Evolutionary conservation across 1,140 invertebrate genomes (phyloP), one percentile per base, ranked within the genome.

Genomic region (Glomeris maerens): DNA sequence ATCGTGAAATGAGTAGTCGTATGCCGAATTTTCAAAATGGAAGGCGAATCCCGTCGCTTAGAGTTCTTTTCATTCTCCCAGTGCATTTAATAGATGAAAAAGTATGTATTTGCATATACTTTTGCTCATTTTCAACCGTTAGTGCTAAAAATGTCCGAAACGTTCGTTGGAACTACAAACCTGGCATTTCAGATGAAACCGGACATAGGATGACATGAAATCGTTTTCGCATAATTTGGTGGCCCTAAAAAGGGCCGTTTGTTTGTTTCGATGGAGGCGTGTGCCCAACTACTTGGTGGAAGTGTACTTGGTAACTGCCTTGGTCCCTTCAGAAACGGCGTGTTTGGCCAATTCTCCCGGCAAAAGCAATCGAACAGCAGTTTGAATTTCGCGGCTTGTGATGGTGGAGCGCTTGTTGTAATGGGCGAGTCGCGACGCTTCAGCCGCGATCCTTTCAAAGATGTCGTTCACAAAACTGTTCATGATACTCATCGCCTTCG

Each of bases 361-460:
- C 26, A 79, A 59, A 20, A 79, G 58, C 3, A 79, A 64, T 31
- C 76, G 63, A 23, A 75, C 75, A 42, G 77, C 73, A 13, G 77
- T 77, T 56, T 79, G 75, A 45, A 79, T 74, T 61, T 79, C 77
- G 52, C 73, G 63, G 52, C 64, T 70, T n/a, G 71, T 74, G 56
- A 76, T 75, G 14, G 46, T 48, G 4, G 46, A 48, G 17, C 46
- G 46, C 62, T 83, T 83, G 66, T 80, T 83, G 68, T 81, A 80
- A 53, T 81, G 77, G 5, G 77, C 74, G 51, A 84, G 60, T 57
- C 77, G 72, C 10, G 77, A 79, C 1, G 79, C 70, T 64, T 84
- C 80, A 10, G 75, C 65, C 25, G 79, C 77, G 40, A 80, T 78
- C 25, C 77, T 56, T 45, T 71, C 67, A 53, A 71, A 69, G 45